Evolutionary conservation across 2,113 vertebrate species (phyloP), one percentile per base, ranked within the genome.

Genomic region (Ursus arctos): DNA sequence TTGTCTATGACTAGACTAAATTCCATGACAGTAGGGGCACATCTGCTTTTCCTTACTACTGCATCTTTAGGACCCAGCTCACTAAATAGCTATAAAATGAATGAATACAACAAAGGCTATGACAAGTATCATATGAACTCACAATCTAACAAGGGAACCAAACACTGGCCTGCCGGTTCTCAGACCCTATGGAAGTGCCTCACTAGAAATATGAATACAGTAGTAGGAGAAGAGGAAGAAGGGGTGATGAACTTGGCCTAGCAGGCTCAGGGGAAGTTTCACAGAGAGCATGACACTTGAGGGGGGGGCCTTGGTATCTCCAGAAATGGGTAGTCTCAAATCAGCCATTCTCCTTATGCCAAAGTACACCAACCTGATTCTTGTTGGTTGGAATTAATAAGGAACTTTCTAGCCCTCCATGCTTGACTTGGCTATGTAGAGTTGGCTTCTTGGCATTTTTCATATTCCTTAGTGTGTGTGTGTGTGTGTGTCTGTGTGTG

Each of bases 361-460:
- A 80, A 87, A 94, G 40, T 61, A 40, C 10, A 77, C 28, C 40
- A 65, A 83, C 61, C 28, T 8, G 72, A 26, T 80, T 71, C 88
- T n/a, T 79, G 13, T 12, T 88, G n/a, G 8, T 77, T 67, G 92
- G 81, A 67, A 72, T 87, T 21, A 63, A 77, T 28, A 80, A 51
- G 69, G 67, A 82, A 80, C 4, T 53, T 65, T 91, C 31, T 49
- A 40, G 85, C 7, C 14, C 31, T 92, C 53, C 33, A 16, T 93
- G 67, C 77, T 93, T 95, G 65, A 87, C 63, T n/a, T 95, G 86
- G 55, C 67, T 83, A 36, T 33, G 40, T 3, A 59, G 82, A 95
- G 31, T 19, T 91, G 67, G 51, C 53, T 87, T 87, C 51, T n/a
- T 40, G 36, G 53, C 31, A 79, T 61, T 65, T 93, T 83, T 74